phyloP scores from a whole-genome alignment of 2,113 vertebrate species.

The Protomyctophum bolini region DNA sequence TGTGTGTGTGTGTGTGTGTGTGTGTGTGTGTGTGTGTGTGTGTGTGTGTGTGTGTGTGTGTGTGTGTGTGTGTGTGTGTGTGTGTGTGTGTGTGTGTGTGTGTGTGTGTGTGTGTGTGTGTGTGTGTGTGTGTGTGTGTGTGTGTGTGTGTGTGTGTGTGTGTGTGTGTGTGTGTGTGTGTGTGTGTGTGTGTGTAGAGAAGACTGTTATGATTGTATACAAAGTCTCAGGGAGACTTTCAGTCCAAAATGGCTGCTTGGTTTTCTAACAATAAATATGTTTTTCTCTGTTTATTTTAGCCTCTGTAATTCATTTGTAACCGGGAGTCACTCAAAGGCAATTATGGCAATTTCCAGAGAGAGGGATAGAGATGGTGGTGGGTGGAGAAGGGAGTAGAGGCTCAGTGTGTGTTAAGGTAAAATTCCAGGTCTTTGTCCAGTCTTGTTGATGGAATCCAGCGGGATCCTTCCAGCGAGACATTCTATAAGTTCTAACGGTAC shows the following conservation, averaged over 20 bases:
- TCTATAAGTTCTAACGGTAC: constrained; percentile 32
- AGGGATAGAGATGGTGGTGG: constrained; percentile 20
- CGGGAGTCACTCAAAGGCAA: too few relatives aligned
- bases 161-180: neutral
- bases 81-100: neutral
- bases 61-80: neutral
- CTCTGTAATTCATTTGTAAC: too few relatives aligned
- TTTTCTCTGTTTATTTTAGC: too few relatives aligned
- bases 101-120: neutral
- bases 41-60: neutral
- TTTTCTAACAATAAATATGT: too few relatives aligned
- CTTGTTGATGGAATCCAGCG: constrained; percentile 80
- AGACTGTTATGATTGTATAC: too few relatives aligned
- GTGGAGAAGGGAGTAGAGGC: constrained; percentile 11
- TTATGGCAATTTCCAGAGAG: neutral
- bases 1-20: constrained; percentile 1
- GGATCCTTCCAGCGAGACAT: constrained; percentile 35
- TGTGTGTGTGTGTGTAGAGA: neutral
- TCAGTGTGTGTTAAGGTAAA: constrained; percentile 49
- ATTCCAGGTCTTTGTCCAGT: constrained; percentile 80
- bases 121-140: neutral
- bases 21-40: neutral
- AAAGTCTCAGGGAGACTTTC: too few relatives aligned
- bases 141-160: neutral
- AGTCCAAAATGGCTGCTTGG: too few relatives aligned